A percentile compares a stretch with the other conserved stretches of the same genome.
Evolutionary conservation across 2,888 invertebrate genomes (phyloP).

Genomic region (Aphodius sticticus): DNA sequence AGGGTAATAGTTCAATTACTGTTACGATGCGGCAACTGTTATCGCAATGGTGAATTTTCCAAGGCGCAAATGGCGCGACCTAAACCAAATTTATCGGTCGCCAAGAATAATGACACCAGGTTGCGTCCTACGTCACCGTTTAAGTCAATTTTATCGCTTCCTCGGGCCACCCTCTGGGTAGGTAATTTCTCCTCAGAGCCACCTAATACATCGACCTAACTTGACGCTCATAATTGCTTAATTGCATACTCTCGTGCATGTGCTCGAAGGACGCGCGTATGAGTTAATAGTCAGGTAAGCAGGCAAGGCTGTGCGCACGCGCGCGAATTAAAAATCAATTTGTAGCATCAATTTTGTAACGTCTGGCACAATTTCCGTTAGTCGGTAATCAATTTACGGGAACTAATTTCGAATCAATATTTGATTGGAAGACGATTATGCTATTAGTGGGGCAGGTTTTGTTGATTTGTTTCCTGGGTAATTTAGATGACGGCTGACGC

Average conservation of each 20-base stretch:
- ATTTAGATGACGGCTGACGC: slow-evolving; percentile 4
- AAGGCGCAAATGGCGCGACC: not conserved
- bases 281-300: slow-evolving; percentile 20
- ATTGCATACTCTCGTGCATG: slow-evolving; percentile 4
- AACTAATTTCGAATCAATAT: slow-evolving; percentile 46
- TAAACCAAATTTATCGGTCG: not conserved
- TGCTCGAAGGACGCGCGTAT: slow-evolving; percentile 22
- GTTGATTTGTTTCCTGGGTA: slow-evolving; percentile 14
- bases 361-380: slow-evolving; percentile 54
- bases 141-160: not conserved
- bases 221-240: slow-evolving; percentile 18
- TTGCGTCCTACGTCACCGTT: not conserved
- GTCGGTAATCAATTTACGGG: slow-evolving; percentile 46
- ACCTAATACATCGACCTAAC: not conserved
- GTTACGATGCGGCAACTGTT: too few relatives aligned
- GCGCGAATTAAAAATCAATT: slow-evolving; percentile 56
- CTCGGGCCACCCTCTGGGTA: not conserved
- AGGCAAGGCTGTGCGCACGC: slow-evolving; percentile 32
- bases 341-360: slow-evolving; percentile 53
- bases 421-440: slow-evolving; percentile 39
- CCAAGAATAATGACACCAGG: not conserved
- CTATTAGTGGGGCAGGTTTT: slow-evolving; percentile 20
- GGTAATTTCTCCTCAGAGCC: not conserved
- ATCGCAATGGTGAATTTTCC: not conserved
- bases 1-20: too few relatives aligned